Conservation (phyloP, 2,797 vertebrate genomes). For the Tragopan temminckii region DNA sequence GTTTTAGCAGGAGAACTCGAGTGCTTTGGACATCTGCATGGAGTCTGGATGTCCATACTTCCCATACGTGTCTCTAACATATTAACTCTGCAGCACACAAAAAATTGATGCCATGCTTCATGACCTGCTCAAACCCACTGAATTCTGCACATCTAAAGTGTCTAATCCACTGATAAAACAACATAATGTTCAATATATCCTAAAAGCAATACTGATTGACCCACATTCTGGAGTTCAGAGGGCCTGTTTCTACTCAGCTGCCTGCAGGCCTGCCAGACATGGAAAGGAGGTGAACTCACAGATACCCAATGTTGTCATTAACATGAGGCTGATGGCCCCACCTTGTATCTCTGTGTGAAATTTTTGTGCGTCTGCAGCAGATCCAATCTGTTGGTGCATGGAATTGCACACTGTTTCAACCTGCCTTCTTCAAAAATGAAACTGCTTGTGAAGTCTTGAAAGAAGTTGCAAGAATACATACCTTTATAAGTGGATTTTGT, state of each 20-base stretch:
- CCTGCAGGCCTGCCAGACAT: not conserved
- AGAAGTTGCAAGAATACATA: not conserved
- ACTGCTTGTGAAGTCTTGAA: not conserved
- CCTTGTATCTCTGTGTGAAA: not conserved
- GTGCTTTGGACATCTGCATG: not conserved
- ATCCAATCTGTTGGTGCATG: not conserved
- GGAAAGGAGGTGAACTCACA: not conserved
- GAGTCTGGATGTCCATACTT: not conserved
- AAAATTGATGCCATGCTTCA: not conserved
- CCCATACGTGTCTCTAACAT: accelerated
- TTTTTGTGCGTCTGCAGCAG: not conserved
- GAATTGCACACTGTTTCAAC: not conserved
- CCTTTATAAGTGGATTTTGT: constrained; percentile 70
- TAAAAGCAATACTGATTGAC: not conserved
- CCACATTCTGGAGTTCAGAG: not conserved
- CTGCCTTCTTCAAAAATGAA: not conserved
- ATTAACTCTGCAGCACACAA: not conserved
- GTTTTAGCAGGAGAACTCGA: not conserved
- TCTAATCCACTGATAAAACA: not conserved
- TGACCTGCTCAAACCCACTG: not conserved
- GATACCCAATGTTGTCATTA: not conserved
- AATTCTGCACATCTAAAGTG: not conserved
- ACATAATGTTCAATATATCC: not conserved
- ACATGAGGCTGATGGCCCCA: accelerated
- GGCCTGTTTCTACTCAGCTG: not conserved